Conservation (phyloP, 1,140 invertebrate genomes). For the Pachypeltis micranthus region DNA sequence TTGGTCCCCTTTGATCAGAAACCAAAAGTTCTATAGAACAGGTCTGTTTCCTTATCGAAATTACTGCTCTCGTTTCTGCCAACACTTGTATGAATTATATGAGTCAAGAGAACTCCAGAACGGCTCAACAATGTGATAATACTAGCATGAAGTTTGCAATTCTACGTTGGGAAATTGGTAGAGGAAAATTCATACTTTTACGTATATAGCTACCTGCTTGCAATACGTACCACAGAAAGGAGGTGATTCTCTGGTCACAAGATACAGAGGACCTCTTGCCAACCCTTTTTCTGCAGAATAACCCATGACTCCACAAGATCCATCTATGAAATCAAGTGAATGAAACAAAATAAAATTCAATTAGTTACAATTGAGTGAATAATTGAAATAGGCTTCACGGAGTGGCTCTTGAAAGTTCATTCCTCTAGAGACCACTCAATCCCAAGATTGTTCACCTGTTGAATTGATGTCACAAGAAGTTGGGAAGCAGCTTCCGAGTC, state of each 20-base stretch:
- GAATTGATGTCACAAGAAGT: conserved; percentile 33
- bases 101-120: not conserved
- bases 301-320: conserved; percentile 30
- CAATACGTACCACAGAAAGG: conserved; percentile 43
- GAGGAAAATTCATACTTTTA: too few species aligned
- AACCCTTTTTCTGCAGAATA: conserved; percentile 23
- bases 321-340: conserved; percentile 26
- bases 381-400: not conserved
- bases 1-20: conserved; percentile 34
- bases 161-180: too few species aligned
- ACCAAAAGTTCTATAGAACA: conserved; percentile 23
- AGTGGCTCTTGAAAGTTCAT: not conserved
- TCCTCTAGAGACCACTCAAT: not conserved
- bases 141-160: too few species aligned
- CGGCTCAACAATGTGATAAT: too few species aligned
- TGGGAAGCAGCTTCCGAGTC: conserved; percentile 38
- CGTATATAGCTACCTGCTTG: too few species aligned
- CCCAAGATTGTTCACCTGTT: conserved; percentile 33
- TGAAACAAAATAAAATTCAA: too few species aligned
- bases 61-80: not conserved
- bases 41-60: conserved; percentile 12
- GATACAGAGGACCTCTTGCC: conserved; percentile 34
- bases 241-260: conserved; percentile 35
- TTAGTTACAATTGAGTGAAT: too few species aligned
- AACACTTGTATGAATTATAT: not conserved